Evolutionary conservation across 2,113 vertebrate genomes (phyloP).

Genomic region (Eptatretus burgeri): DNA sequence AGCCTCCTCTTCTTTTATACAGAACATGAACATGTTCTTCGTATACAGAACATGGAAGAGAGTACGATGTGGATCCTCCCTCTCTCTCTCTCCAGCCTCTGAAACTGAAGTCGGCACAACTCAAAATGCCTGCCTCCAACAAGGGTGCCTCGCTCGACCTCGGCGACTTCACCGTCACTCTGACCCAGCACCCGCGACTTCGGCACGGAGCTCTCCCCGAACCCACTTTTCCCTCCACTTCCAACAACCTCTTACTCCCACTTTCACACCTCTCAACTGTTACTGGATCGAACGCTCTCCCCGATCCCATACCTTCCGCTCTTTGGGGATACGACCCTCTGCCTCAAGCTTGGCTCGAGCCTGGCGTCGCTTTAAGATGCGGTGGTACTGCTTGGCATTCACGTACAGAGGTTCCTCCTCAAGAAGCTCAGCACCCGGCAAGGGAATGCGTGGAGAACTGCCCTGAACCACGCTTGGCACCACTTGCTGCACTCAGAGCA

Average conservation of each 20-base stretch:
- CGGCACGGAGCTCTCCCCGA: neutral
- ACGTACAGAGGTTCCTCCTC: constrained; percentile 92
- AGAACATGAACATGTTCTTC: neutral
- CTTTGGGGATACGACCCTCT: constrained; percentile 91
- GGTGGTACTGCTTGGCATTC: constrained; percentile 93
- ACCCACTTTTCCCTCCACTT: neutral
- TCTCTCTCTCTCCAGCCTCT: too few relatives aligned
- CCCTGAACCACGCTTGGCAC: constrained; percentile 51
- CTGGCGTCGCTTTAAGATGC: constrained; percentile 75
- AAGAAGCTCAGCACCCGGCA: constrained; percentile 87
- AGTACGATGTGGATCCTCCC: too few relatives aligned
- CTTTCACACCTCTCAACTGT: neutral
- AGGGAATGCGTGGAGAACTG: constrained; percentile 72
- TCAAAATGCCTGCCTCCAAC: too few relatives aligned
- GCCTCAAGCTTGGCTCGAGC: constrained; percentile 82
- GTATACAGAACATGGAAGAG: neutral
- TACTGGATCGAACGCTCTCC: neutral
- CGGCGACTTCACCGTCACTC: neutral
- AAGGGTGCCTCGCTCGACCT: too few relatives aligned
- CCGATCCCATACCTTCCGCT: constrained; percentile 38
- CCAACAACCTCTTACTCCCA: neutral
- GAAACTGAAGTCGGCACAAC: too few relatives aligned
- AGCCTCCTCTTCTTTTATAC: neutral
- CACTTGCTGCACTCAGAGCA: constrained; percentile 29
- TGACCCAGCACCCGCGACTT: neutral